Conservation (phyloP, 2,797 vertebrate genomes). For the Sebastes taczanowskii region DNA sequence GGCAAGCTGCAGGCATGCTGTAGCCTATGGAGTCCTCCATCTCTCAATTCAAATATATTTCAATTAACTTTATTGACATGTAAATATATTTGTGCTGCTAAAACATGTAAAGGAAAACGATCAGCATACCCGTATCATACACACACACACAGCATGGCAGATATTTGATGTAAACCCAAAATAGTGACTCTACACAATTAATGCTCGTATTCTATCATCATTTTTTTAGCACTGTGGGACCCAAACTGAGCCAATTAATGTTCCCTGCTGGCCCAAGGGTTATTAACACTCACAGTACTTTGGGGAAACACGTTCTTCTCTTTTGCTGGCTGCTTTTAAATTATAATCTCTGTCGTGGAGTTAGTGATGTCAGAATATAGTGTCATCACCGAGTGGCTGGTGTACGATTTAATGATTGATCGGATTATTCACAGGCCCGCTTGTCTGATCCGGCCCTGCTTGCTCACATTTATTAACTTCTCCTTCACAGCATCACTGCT, state of each 20-base stretch:
- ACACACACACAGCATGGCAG: background rate
- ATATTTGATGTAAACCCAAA: background rate
- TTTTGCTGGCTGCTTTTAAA: background rate
- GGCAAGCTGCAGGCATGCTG: background rate
- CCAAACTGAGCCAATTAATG: background rate
- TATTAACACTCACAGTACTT: background rate
- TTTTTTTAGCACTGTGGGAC: background rate
- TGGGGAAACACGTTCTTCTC: background rate
- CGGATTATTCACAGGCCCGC: background rate
- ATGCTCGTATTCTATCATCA: background rate
- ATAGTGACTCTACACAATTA: no score
- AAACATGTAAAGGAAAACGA: background rate
- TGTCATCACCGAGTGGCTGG: background rate
- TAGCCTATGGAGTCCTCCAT: background rate
- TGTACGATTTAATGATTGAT: conserved; percentile 5
- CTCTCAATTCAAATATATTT: background rate
- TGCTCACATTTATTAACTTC: background rate
- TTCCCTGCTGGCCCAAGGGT: background rate
- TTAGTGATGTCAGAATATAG: background rate
- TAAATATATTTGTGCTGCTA: background rate
- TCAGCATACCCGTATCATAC: background rate
- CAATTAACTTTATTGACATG: background rate
- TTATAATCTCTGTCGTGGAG: background rate
- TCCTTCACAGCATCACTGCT: background rate
- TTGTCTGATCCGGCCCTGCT: background rate